Base-by-base conservation (phyloP, 2,113 vertebrate genomes). In the Corapipo altera region DNA sequence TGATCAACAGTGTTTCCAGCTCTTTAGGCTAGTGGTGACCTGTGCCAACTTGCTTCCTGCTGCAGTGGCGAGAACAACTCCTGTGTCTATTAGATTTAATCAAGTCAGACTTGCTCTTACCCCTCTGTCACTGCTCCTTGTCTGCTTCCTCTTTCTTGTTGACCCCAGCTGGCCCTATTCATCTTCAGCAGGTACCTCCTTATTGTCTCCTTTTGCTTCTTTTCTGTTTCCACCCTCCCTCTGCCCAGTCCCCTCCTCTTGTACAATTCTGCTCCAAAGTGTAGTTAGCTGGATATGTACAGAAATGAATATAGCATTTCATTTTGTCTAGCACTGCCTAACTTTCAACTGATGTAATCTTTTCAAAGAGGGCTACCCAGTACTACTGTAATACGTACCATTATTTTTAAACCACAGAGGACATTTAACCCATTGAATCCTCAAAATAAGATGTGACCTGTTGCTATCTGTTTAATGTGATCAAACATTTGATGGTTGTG, bases 311-410 rank as follows among this genome's bases (percentile, higher is more conserved):
- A 28, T 1, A 59, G 16, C 1, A 3, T 62, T 76, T 75, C 6
- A 18, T 88, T 85, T 75, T 89, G 11, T 57, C 33, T n/a, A n/a
- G 9, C 12, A n/a, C 84, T 59, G 10, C 39, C 46, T 85, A 6
- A 14, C 20, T 91, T 83, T 69, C 23, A 66, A 16, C 9, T 37
- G 54, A 30, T 26, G 3, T 4, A 30, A 51, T 43, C 12, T 73
- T 76, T 83, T 51, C 55, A 44, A 59, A 73, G 54, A 66, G 6
- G 1, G 4, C 10, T 76, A 32, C 8, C 0, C 0, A 55, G 4
- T 43, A 28, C 18, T 55, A 20, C 2, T n/a, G 5, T 32, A 54
- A 55, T 6, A 41, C 23, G 17, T 9, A 17, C 4, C 0, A 0
- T 12, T 55, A 43, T 5, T 43, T 67, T 43, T 55, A 62, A 79